Evolutionary conservation across 1,140 invertebrate species (phyloP), one percentile per base, ranked within the genome.

Genomic region (Metopolophium dirhodum): DNA sequence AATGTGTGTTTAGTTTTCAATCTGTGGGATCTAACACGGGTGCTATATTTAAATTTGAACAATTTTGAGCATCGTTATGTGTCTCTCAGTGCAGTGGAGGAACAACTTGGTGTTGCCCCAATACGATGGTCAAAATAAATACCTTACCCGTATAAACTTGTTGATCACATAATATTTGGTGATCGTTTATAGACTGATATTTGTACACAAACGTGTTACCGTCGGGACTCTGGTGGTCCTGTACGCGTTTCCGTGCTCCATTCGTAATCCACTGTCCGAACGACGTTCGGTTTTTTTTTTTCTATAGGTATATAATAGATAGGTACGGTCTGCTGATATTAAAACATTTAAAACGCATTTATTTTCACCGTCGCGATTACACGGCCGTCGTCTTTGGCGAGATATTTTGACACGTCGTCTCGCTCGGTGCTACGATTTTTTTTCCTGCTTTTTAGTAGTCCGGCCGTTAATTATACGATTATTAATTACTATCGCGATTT

Each of bases 361-460:
- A 77, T 77, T 77, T 77, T 77, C 61, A 14, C 30, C n/a, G 35
- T 51, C 47, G 86, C 20, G 30, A 88, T 88, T 87, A 83, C 45
- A 87, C 47, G 30, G 47, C 30, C 49, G n/a, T 89, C 41, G 49
- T 54, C 22, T 11, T 54, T n/a, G 61, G 87, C 87, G 49, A 89
- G 87, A 89, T n/a, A 45, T 54, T 89, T 89, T 54, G 87, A 89
- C 87, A 89, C 87, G 47, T 54, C 87, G 47, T n/a, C 37, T 18
- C n/a, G 20, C 22, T 37, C 9, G 45, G 1, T 86, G 14, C 20
- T 89, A 35, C 45, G 86, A 47, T 47, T 86, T 47, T 86, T 85
- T 86, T 86, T 86, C 26, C 26, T 30, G 30, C 41, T 30, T 23
- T 2, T 37, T 86, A 86, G 26, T 86, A 47, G 26, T 86, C 35